phyloP scores from a whole-genome alignment of 2,888 invertebrate genomes.

The Agrochola lota region DNA sequence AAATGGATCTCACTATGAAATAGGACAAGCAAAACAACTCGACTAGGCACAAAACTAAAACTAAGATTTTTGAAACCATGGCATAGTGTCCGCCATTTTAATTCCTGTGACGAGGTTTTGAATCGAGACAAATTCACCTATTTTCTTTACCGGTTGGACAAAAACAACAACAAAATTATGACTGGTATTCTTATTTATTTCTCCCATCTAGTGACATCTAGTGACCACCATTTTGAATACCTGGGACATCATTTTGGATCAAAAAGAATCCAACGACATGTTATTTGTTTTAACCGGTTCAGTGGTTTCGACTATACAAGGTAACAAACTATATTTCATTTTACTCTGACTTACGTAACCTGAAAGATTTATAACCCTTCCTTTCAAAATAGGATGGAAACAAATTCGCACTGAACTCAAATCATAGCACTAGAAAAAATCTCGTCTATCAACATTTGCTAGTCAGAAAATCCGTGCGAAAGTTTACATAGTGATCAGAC shows the following conservation, averaged over 20 bases:
- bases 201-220: too few species aligned
- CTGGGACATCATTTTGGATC: background rate
- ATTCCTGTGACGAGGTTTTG: background rate
- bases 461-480: slow-evolving; percentile 32
- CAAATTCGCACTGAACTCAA: slow-evolving; percentile 27
- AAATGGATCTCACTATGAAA: slow-evolving; percentile 8
- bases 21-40: background rate
- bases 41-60: background rate
- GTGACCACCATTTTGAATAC: background rate
- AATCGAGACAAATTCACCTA: background rate
- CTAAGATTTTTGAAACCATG: background rate
- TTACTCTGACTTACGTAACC: slow-evolving; percentile 12
- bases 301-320: slow-evolving; percentile 12
- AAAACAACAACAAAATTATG: background rate
- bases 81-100: background rate
- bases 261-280: background rate
- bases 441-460: slow-evolving; percentile 20
- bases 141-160: background rate
- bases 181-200: background rate
- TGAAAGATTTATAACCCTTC: slow-evolving; percentile 21
- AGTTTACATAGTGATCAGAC: slow-evolving; percentile 51
- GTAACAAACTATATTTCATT: slow-evolving; percentile 3
- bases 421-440: slow-evolving; percentile 20
- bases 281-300: slow-evolving; percentile 34
- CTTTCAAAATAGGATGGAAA: slow-evolving; percentile 25